These are phyloP conservation scores for Melanotaenia trifasciata DNA, from an alignment of 2,797 vertebrate genomes.

Conservation along the genomic window DNA sequence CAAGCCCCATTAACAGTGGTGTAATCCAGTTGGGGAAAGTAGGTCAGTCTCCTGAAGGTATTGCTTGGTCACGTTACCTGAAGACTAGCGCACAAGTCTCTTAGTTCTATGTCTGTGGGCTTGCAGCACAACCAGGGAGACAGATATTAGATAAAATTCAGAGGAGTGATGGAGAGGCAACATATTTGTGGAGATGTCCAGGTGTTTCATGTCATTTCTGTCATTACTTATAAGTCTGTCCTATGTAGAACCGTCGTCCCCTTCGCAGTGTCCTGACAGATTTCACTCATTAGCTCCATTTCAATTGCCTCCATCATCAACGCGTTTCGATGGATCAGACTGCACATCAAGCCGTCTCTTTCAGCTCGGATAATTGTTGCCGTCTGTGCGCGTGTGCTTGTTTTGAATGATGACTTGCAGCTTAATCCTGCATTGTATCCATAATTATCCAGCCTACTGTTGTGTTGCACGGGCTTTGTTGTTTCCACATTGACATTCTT, in stretches of 20 bases:
- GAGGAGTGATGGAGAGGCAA: constrained; percentile 8
- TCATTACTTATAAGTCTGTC: neutral
- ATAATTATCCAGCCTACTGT: constrained; percentile 59
- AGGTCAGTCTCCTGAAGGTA: constrained; percentile 68
- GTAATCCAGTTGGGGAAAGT: constrained; percentile 77
- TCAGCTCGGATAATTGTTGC: constrained; percentile 45
- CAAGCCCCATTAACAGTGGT: constrained; percentile 49
- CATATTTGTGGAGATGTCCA: constrained; percentile 11
- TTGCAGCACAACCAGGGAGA: constrained; percentile 7
- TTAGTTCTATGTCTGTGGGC: constrained; percentile 1
- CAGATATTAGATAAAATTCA: constrained; percentile 7
- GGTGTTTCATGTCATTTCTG: neutral
- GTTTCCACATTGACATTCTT: neutral
- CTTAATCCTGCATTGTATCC: constrained; percentile 65
- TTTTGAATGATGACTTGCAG: constrained; percentile 60
- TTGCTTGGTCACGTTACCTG: constrained; percentile 48
- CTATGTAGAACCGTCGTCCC: constrained; percentile 12
- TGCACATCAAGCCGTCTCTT: constrained; percentile 18
- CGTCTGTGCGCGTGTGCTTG: constrained; percentile 18
- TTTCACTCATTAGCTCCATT: constrained; percentile 20
- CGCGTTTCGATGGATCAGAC: constrained; percentile 41
- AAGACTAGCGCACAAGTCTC: constrained; percentile 10
- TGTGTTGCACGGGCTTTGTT: constrained; percentile 50
- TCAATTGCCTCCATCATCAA: constrained; percentile 10
- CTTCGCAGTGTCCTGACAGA: constrained; percentile 32